A percentile compares a stretch with the other conserved stretches of the same genome.
Conservation (phyloP, 2,888 invertebrate species). For the Rambutsinella grinnellia region DNA sequence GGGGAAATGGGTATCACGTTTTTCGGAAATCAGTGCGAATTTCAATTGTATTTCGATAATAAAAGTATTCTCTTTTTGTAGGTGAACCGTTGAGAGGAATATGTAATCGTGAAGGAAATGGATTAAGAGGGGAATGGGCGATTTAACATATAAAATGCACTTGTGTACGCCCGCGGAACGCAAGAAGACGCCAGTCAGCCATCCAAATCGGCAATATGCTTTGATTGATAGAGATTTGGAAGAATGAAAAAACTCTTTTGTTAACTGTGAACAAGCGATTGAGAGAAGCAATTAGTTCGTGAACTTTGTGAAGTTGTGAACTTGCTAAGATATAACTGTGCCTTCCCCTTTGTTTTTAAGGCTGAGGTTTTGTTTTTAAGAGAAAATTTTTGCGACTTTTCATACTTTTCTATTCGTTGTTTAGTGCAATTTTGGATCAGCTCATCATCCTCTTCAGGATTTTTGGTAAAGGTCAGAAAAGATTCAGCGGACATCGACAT, state of each 20-base stretch:
- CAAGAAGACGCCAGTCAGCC: slow-evolving; percentile 25
- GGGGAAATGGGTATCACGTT: not conserved
- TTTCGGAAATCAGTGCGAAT: not conserved
- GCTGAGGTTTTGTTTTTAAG: too few species aligned
- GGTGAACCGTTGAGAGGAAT: not conserved
- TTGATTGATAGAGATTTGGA: slow-evolving; percentile 38
- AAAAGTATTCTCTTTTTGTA: not conserved
- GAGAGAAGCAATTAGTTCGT: not conserved
- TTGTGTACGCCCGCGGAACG: slow-evolving; percentile 39
- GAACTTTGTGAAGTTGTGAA: not conserved
- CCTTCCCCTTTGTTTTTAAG: not conserved
- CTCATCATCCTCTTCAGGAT: too few species aligned
- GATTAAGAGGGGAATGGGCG: too few species aligned
- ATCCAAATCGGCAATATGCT: slow-evolving; percentile 38
- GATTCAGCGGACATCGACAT: too few species aligned
- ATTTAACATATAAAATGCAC: too few species aligned
- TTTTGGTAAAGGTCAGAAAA: too few species aligned
- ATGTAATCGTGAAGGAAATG: not conserved
- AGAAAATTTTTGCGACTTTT: too few species aligned
- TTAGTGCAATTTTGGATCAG: too few species aligned
- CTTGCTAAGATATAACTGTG: not conserved
- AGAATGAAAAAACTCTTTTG: slow-evolving; percentile 10
- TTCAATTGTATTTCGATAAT: not conserved
- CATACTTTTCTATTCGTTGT: too few species aligned
- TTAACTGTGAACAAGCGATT: slow-evolving; percentile 21